Base-by-base conservation (phyloP, 1,140 invertebrate species). In the Trachymyrmex septentrionalis region DNA sequence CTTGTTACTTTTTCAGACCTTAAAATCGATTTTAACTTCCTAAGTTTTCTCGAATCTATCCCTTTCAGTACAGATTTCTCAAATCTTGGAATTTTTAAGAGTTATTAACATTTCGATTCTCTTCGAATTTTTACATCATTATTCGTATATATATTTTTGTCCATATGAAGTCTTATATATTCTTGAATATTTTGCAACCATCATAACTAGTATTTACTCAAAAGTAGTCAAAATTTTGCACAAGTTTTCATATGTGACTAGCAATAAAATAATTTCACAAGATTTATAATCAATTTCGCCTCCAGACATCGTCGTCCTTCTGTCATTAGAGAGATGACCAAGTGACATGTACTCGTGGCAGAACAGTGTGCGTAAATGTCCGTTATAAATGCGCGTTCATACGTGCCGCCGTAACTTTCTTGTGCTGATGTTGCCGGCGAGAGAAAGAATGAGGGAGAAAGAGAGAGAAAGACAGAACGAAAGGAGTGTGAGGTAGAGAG, bases 381-480 rank as follows among this genome's bases (percentile, higher is more conserved):
- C 30, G 61, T 78, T 64, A 85, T 85, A 85, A 78, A 85, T 78
- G 61, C 82, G 73, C 44, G 61, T 77, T 77, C 59, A 67, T 85
- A 84, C 73, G 73, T 66, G 63, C 63, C 73, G 73, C 82, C 57
- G 48, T 63, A 78, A 85, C 73, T 85, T 78, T 76, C 30, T 78
- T 21, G 73, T 67, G 30, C 48, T 77, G 48, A 66, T 66, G 87
- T 69, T 75, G 78, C 48, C 80, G 81, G 57, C 71, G 63, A 85
- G 64, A 64, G 53, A 34, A 38, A 84, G 30, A 81, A 50, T 80
- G 30, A 27, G 64, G 77, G 53, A 84, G 34, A 63, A 63, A 86
- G 63, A 67, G 44, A 80, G 61, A 75, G 61, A 38, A n/a, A 21
- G 61, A 57, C 21, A 61, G 61, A 71, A 55, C 5, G 21, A 48